Conservation (phyloP, 2,888 invertebrate genomes). For the Silvanus unidentatus region DNA sequence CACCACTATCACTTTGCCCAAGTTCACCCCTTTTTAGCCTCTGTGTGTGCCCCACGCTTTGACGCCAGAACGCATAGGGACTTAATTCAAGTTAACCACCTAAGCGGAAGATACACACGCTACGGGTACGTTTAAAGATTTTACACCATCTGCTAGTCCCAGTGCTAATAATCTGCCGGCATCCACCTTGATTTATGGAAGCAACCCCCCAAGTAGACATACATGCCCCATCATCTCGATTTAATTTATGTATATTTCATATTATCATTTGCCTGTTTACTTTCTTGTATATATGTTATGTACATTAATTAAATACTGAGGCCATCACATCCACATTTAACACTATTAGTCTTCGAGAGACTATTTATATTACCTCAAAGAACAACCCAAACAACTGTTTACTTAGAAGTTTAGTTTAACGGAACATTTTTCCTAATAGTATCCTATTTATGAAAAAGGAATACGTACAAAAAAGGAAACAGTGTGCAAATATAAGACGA, state of each 20-base stretch:
- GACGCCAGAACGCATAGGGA: constrained; percentile 10
- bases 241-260: constrained; percentile 11
- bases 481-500: too few relatives aligned
- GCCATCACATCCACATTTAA: too few relatives aligned
- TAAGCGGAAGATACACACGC: constrained; percentile 22
- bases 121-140: constrained; percentile 20
- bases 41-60: constrained; percentile 2
- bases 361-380: too few relatives aligned
- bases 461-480: too few relatives aligned
- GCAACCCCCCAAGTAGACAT: neutral
- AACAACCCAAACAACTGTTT: too few relatives aligned
- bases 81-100: constrained; percentile 23
- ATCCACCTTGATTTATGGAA: constrained; percentile 10
- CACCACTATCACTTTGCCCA: neutral
- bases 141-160: constrained; percentile 20
- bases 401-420: too few relatives aligned
- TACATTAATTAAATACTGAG: too few relatives aligned
- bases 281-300: too few relatives aligned
- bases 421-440: too few relatives aligned
- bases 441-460: too few relatives aligned
- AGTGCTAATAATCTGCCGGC: constrained; percentile 19
- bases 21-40: constrained; percentile 6
- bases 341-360: too few relatives aligned
- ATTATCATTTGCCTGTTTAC: constrained; percentile 1
- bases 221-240: constrained; percentile 8